phyloP scores from a whole-genome alignment of 1,140 invertebrate species.

The Melitaea cinxia region DNA sequence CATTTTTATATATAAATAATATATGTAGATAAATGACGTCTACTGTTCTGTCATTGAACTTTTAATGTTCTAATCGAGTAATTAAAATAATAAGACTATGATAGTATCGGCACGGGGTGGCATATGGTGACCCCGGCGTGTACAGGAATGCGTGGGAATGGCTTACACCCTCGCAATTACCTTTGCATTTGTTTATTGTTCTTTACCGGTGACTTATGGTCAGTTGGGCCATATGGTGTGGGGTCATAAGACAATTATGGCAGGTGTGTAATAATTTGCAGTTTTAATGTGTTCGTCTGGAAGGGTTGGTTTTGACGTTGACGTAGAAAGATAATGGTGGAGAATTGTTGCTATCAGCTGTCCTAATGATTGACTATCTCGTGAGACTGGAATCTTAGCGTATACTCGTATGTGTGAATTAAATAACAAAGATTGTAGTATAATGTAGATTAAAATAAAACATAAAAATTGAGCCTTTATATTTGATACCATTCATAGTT shows the following conservation, averaged over 20 bases:
- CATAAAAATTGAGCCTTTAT: too few relatives aligned
- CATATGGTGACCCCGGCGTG: conserved; percentile 60
- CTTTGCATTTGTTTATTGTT: conserved; percentile 56
- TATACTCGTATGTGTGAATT: too few relatives aligned
- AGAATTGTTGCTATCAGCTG: too few relatives aligned
- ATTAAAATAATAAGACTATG: conserved; percentile 54
- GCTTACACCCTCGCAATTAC: conserved; percentile 63
- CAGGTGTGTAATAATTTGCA: conserved; percentile 31
- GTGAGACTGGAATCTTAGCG: too few relatives aligned
- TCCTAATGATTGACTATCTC: too few relatives aligned
- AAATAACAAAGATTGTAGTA: too few relatives aligned
- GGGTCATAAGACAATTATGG: conserved; percentile 34
- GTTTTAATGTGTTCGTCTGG: background rate
- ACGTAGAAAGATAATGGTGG: too few relatives aligned
- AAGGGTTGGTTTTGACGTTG: conserved; percentile 3
- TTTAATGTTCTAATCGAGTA: conserved; percentile 16
- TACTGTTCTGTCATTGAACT: conserved; percentile 19
- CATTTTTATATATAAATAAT: too few relatives aligned
- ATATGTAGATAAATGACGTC: background rate
- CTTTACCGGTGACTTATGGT: conserved; percentile 70
- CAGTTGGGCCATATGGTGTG: conserved; percentile 57
- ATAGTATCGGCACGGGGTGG: conserved; percentile 51
- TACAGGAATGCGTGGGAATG: conserved; percentile 70
- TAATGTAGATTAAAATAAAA: too few relatives aligned
- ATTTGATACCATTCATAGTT: too few relatives aligned